Evolutionary conservation across 2,113 vertebrate genomes (phyloP).

Genomic region (Hemicordylus capensis): DNA sequence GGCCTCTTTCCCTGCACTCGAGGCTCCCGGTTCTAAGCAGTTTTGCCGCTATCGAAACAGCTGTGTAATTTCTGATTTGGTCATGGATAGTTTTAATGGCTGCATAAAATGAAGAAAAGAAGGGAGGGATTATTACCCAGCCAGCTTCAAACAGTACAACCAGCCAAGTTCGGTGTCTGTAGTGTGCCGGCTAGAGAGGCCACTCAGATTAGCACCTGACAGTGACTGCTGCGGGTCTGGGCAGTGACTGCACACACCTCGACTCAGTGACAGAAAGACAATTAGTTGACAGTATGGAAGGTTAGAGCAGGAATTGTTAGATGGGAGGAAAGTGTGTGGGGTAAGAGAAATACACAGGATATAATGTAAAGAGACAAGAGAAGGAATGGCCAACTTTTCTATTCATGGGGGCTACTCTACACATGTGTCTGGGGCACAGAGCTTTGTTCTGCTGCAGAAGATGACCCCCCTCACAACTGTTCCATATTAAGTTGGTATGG

Average conservation of each 20-base stretch:
- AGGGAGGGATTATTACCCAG: constrained; percentile 59
- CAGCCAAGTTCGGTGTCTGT: constrained; percentile 58
- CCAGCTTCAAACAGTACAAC: constrained; percentile 46
- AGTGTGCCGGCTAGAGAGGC: constrained; percentile 25
- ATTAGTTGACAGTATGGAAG: neutral
- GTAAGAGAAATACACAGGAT: constrained; percentile 24
- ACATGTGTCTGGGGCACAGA: neutral
- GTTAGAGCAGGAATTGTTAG: neutral
- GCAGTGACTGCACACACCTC: neutral
- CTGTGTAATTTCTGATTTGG: constrained; percentile 75
- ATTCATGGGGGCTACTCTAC: neutral
- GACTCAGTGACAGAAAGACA: neutral
- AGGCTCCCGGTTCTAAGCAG: constrained; percentile 65
- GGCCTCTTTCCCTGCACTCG: constrained; percentile 70
- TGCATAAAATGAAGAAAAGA: constrained; percentile 65
- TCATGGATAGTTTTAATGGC: constrained; percentile 75
- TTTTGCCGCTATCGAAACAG: constrained; percentile 74
- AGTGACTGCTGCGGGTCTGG: constrained; percentile 43
- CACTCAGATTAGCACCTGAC: constrained; percentile 46
- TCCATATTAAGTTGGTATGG: neutral
- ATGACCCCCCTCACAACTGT: too few species aligned
- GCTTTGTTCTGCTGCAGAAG: too few species aligned
- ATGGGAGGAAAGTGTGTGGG: neutral
- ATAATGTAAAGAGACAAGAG: constrained; percentile 7
- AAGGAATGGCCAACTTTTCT: constrained; percentile 13